Evolutionary conservation across 2,888 invertebrate species (phyloP), one percentile per base, ranked within the genome.

Genomic region (Euzophera pinguis): DNA sequence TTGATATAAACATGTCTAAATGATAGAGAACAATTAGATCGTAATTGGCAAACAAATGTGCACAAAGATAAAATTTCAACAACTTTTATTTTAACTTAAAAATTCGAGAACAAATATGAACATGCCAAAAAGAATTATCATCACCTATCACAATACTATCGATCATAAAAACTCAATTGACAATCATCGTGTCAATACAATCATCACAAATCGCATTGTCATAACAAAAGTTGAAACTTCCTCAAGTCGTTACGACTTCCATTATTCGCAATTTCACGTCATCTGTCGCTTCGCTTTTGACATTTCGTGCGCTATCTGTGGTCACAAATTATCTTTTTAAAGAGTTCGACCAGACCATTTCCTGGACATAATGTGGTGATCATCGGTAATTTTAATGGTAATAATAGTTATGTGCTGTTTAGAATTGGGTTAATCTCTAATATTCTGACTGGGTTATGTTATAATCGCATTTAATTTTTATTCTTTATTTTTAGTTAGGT

Each of bases 301-400:
- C 14, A 39, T 39, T 39, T 39, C 38, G 13, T 38, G 38, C 32
- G 9, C 7, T 7, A 9, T 32, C 32, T 7, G 1, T 9, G 7
- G 7, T 10, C 10, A 7, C 32, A 32, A 32, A 32, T 35, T 38
- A 38, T n/a, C 12, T 6, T 37, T 32, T 16, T 45, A 45, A 34
- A 32, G 43, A 32, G 45, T 45, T 45, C 45, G n/a, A 22, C 22
- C 3, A 32, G 13, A 1, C 1, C 32, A 9, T 32, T 45, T 45
- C 45, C 45, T 45, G 8, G 5, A 29, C 13, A 12, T 14, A 12
- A 9, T 32, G 32, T 16, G 41, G 41, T 41, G 17, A 22, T 41
- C 41, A 13, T 17, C 22, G 17, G 32, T 52, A 45, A 56, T 50
- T 35, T 54, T 9, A 22, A 42, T 37, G 48, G 50, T 43, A 45